Percentiles rank a stretch among this genome's conserved stretches.
These are phyloP conservation scores for Neocrepidodera transversa DNA, from an alignment of 2,888 invertebrate species.

Conservation along the genomic window DNA sequence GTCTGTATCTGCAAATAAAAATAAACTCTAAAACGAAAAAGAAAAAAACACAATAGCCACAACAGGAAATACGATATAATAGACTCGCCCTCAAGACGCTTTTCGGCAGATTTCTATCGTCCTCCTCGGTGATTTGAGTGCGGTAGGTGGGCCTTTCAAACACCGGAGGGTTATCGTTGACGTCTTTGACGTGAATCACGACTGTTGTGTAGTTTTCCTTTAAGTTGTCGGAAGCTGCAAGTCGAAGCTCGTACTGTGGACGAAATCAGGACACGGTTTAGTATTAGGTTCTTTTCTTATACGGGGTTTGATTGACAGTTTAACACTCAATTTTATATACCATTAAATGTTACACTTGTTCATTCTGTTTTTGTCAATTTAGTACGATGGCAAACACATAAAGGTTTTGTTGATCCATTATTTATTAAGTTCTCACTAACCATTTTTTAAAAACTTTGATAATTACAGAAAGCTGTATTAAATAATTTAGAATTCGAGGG, in stretches of 20 bases:
- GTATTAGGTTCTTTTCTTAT: neutral
- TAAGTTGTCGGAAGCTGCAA: constrained; percentile 94
- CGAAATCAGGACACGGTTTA: constrained; percentile 13
- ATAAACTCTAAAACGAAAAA: constrained; percentile 34
- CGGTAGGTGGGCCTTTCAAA: constrained; percentile 94
- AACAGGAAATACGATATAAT: constrained; percentile 29
- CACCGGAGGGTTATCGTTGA: constrained; percentile 97
- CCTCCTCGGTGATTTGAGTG: constrained; percentile 95
- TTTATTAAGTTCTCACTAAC: no score
- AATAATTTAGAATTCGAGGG: no score
- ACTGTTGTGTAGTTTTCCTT: constrained; percentile 97
- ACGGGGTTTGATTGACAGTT: no score
- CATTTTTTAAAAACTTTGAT: no score
- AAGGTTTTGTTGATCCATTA: no score
- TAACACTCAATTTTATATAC: no score
- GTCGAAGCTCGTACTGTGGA: constrained; percentile 86
- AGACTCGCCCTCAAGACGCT: constrained; percentile 83
- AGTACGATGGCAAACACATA: no score
- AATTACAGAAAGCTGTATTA: no score
- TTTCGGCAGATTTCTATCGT: constrained; percentile 92
- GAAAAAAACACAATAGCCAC: constrained; percentile 32
- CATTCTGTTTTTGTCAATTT: no score
- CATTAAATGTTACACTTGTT: no score
- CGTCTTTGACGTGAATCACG: constrained; percentile 96
- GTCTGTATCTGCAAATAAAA: constrained; percentile 23